Evolutionary conservation across 2,797 vertebrate species (phyloP).

Genomic region (Sebastes vulpes): DNA sequence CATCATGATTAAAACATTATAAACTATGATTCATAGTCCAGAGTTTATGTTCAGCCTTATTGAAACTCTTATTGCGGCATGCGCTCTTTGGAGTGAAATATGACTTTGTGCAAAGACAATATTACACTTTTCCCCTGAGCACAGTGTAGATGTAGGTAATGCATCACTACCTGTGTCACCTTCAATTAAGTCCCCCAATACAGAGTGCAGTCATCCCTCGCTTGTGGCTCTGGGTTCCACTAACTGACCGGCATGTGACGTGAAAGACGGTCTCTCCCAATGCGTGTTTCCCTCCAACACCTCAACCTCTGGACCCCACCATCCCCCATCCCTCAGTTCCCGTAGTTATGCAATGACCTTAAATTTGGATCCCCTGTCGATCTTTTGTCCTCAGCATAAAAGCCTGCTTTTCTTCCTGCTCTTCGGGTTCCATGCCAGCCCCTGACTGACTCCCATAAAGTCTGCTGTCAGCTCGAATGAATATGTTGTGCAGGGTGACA

Average conservation of each 20-base stretch:
- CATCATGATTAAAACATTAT: slow-evolving; percentile 22
- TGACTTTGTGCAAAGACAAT: slow-evolving; percentile 27
- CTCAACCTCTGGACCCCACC: slow-evolving; percentile 35
- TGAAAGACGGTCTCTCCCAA: not conserved
- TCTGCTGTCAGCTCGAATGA: slow-evolving; percentile 78
- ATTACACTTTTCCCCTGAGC: slow-evolving; percentile 9
- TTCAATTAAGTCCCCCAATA: slow-evolving; percentile 19
- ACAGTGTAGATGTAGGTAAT: slow-evolving; percentile 12
- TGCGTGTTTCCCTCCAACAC: slow-evolving; percentile 38
- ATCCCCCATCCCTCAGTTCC: slow-evolving; percentile 37
- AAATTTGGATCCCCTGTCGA: slow-evolving; percentile 80
- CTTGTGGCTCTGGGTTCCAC: not conserved
- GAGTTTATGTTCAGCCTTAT: not conserved
- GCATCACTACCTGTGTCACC: slow-evolving; percentile 37
- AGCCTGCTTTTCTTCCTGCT: slow-evolving; percentile 65
- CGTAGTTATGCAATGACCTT: slow-evolving; percentile 81
- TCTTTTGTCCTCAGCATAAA: slow-evolving; percentile 78
- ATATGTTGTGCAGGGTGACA: slow-evolving; percentile 70
- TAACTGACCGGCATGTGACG: not conserved
- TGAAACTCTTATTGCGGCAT: not conserved
- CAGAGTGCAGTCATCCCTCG: not conserved
- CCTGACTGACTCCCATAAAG: slow-evolving; percentile 73
- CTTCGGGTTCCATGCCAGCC: slow-evolving; percentile 58
- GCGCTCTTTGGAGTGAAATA: slow-evolving; percentile 7
- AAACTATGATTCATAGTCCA: slow-evolving; percentile 7